A percentile compares a stretch with the other conserved stretches of the same genome.
These are phyloP conservation scores for Trissonchulus latispiculum DNA, from an alignment of 2,888 invertebrate genomes.

Conservation along the genomic window DNA sequence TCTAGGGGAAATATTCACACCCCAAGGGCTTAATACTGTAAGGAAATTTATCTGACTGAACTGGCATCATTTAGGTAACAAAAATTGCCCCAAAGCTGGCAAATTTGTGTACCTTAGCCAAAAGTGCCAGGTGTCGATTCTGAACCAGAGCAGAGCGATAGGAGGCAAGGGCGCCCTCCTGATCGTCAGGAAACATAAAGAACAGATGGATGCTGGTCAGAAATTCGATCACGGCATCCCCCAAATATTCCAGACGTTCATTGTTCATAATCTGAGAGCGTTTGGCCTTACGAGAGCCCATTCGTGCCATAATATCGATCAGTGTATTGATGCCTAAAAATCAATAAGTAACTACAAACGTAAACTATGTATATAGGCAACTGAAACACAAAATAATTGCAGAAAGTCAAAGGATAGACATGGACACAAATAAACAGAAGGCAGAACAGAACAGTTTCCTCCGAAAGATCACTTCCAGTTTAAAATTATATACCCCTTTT, in stretches of 20 bases:
- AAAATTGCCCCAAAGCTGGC: too few relatives aligned
- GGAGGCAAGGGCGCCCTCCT: constrained; percentile 93
- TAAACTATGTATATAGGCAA: too few relatives aligned
- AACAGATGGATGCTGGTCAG: constrained; percentile 85
- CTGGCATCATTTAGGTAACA: too few relatives aligned
- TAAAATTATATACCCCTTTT: constrained; percentile 70
- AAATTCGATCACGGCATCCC: constrained; percentile 97
- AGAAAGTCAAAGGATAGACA: too few relatives aligned
- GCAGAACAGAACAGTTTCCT: too few relatives aligned
- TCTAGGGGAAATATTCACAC: too few relatives aligned
- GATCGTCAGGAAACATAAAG: constrained; percentile 86
- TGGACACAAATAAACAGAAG: too few relatives aligned
- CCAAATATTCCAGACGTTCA: constrained; percentile 91
- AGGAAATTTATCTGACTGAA: too few relatives aligned
- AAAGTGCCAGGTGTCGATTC: constrained; percentile 87
- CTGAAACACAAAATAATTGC: too few relatives aligned
- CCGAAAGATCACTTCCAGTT: too few relatives aligned
- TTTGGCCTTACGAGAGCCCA: constrained; percentile 77
- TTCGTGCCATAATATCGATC: constrained; percentile 92
- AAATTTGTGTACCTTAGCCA: constrained; percentile 63
- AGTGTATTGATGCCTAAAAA: constrained; percentile 76
- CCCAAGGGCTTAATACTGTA: too few relatives aligned
- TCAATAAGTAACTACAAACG: too few relatives aligned
- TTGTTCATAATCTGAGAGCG: constrained; percentile 62
- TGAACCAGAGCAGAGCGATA: constrained; percentile 95